These are phyloP conservation scores for Catharus bicknelli DNA, from an alignment of 2,113 vertebrate genomes.

Conservation along the genomic window DNA sequence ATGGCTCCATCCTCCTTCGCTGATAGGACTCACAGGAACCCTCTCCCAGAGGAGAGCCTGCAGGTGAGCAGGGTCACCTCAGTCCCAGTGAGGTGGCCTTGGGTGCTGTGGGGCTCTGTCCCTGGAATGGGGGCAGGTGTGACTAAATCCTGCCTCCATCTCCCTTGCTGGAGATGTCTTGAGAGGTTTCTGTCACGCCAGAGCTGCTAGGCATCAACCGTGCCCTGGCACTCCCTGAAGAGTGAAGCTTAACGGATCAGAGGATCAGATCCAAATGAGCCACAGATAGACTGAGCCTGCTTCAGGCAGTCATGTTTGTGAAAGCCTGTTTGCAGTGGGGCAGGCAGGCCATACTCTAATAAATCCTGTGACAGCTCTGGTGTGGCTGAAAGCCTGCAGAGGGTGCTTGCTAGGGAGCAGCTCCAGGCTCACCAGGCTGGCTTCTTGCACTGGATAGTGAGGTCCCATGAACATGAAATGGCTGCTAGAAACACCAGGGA, in stretches of 20 bases:
- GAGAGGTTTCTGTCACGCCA: background rate
- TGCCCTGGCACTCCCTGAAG: background rate
- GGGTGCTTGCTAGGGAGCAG: background rate
- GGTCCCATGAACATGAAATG: background rate
- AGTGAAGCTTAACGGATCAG: background rate
- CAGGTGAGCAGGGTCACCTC: background rate
- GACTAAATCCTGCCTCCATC: accelerated
- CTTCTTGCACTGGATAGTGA: background rate
- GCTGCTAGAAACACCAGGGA: background rate
- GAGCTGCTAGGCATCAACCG: background rate
- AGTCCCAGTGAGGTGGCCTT: background rate
- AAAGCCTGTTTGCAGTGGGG: background rate
- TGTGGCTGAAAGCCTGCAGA: background rate
- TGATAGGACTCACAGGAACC: accelerated
- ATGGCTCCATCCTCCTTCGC: background rate
- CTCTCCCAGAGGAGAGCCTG: background rate
- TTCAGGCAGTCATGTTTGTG: background rate
- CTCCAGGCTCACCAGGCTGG: background rate
- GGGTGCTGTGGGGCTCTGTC: background rate
- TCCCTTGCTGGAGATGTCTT: background rate
- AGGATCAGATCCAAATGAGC: background rate
- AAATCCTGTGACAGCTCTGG: background rate
- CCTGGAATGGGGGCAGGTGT: accelerated
- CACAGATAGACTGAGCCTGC: background rate
- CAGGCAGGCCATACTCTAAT: background rate